phyloP scores from a whole-genome alignment of 2,797 vertebrate genomes.

The Girardinus metallicus region DNA sequence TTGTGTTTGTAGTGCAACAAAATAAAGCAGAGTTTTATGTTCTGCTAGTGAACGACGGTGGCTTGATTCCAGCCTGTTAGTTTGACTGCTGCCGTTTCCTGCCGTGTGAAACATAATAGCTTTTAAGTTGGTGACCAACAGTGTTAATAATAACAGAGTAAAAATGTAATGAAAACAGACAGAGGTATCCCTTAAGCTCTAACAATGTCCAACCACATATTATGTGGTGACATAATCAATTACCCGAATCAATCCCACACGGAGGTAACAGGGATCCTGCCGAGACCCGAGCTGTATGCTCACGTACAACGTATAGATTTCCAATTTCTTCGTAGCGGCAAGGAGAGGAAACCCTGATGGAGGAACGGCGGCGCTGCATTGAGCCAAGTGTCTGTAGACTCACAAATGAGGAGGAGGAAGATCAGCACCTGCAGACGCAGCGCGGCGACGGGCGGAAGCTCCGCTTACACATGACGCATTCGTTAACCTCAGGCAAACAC shows the following conservation, averaged over 20 bases:
- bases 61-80: neutral
- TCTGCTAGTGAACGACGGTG: neutral
- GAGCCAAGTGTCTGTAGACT: slow-evolving; percentile 13
- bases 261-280: slow-evolving; percentile 11
- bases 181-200: slow-evolving; percentile 17
- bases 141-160: slow-evolving; percentile 17
- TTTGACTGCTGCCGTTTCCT: neutral
- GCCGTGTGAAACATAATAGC: neutral
- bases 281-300: slow-evolving; percentile 9
- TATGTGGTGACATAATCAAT: slow-evolving; percentile 20
- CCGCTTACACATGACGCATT: slow-evolving; percentile 60
- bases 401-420: slow-evolving; percentile 28
- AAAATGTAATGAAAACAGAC: slow-evolving; percentile 20
- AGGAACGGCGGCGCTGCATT: neutral
- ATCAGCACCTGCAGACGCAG: slow-evolving; percentile 31
- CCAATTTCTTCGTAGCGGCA: slow-evolving; percentile 13
- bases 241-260: neutral
- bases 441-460: neutral
- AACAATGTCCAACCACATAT: slow-evolving; percentile 13
- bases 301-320: slow-evolving; percentile 10
- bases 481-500: slow-evolving; percentile 64
- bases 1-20: neutral
- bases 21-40: neutral
- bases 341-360: neutral
- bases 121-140: slow-evolving; percentile 5